Percentiles rank a stretch among this genome's conserved stretches.
These are phyloP conservation scores for Epizoanthus rinbou DNA, from an alignment of 92 coral and sea anemone species.

Conservation along the genomic window DNA sequence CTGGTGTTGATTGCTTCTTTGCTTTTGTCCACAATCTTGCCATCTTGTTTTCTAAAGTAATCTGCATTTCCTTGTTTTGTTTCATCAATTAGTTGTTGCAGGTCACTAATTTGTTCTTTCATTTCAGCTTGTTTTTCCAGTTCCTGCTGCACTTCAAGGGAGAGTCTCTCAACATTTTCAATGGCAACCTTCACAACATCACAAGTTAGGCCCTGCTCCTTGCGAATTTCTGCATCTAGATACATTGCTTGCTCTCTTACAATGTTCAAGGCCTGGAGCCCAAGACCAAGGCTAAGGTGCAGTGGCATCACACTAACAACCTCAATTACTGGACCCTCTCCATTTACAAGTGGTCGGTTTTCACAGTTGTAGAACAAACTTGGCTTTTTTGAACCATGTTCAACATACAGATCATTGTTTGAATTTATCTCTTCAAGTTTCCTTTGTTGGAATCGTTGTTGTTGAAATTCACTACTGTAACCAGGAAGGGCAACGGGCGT, in stretches of 20 bases:
- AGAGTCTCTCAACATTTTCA: background rate
- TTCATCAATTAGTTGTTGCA: background rate
- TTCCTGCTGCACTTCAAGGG: background rate
- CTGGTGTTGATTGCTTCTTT: background rate
- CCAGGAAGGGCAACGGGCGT: conserved; percentile 14
- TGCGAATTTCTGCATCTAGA: background rate
- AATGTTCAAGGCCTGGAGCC: background rate
- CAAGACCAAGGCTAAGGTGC: background rate
- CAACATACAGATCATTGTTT: background rate
- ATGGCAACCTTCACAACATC: background rate
- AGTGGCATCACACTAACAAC: background rate
- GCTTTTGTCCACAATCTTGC: background rate
- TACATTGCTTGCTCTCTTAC: background rate
- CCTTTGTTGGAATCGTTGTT: background rate
- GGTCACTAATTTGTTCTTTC: background rate
- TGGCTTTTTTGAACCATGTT: background rate
- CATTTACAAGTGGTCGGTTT: background rate
- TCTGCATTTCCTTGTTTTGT: background rate
- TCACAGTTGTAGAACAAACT: background rate
- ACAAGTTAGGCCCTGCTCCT: background rate
- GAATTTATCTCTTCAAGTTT: background rate
- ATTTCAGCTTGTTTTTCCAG: background rate
- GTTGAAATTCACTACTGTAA: background rate
- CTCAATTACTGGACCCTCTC: background rate
- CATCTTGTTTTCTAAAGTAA: background rate